Evolutionary conservation across 2,113 vertebrate genomes (phyloP).

Genomic region (Tor tambroides): DNA sequence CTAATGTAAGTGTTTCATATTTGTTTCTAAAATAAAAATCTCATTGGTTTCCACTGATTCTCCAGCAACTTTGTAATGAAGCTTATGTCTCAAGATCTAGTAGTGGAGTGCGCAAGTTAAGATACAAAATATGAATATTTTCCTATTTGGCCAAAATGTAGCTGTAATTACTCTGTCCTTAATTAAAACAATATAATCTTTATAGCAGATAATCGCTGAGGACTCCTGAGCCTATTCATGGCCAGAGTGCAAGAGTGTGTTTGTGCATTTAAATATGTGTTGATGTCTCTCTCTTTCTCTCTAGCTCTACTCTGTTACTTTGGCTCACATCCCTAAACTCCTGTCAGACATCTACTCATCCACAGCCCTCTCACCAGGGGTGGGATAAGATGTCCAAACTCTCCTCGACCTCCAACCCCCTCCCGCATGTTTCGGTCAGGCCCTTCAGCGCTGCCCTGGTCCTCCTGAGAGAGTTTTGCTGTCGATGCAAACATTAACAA

Average conservation of each 20-base stretch:
- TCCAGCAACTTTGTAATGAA: neutral
- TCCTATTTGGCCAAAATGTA: neutral
- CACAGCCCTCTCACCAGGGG: constrained; percentile 55
- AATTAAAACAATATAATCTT: constrained; percentile 22
- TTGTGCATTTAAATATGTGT: neutral
- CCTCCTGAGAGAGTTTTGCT: constrained; percentile 49
- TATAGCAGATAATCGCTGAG: constrained; percentile 9
- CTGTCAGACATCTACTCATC: constrained; percentile 44
- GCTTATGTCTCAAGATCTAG: neutral
- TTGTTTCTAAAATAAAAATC: neutral
- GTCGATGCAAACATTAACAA: constrained; percentile 51
- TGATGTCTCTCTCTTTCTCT: constrained; percentile 7
- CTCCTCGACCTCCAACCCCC: constrained; percentile 35
- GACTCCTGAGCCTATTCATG: constrained; percentile 12
- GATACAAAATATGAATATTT: neutral
- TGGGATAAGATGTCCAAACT: constrained; percentile 52
- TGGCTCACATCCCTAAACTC: constrained; percentile 23
- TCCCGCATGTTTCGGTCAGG: constrained; percentile 29
- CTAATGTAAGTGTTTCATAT: neutral
- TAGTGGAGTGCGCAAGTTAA: neutral
- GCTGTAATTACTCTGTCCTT: constrained; percentile 1
- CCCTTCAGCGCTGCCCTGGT: constrained; percentile 50
- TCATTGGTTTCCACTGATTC: neutral
- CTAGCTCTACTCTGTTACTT: constrained; percentile 29
- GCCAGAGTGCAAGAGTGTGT: neutral